Base-by-base conservation (phyloP, 2,888 invertebrate genomes). In the Hydrotaea diabolus region DNA sequence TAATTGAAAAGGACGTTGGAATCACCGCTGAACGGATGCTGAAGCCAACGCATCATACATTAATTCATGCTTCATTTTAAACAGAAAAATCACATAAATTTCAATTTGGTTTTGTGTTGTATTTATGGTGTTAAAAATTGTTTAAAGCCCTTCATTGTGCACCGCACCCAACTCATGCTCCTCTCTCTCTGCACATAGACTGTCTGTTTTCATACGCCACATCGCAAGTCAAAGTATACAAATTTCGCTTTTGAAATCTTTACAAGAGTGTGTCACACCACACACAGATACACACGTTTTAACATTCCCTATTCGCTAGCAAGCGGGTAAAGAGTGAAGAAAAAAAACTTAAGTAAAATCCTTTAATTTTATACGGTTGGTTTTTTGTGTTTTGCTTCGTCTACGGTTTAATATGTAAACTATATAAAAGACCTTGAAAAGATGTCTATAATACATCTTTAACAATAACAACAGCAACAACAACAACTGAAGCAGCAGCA, bases 371-470 rank as follows among this genome's bases (percentile, higher is more conserved):
- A 36, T 79, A 79, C 64, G 77, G 64, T 55, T 66, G 55, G 76
- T 78, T 81, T 49, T 77, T 36, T 4, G 11, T 21, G 2, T 36
- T 36, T 1, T 2, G 2, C 43, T 19, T 39, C 43, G 13, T 66
- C 49, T 81, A 85, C 81, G 76, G 76, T 82, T 85, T 79, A 76
- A 79, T 59, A 82, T 85, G 85, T 79, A 85, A 85, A 77, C 85
- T 62, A 82, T 85, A 85, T 82, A 85, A 85, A 82, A 82, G 82
- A 76, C 85, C 85, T 85, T 85, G 85, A 82, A 73, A 46, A 62
- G 17, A 76, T 17, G 72, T 19, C 17, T 19, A 66, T 36, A 69
- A 36, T 31, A 73, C 39, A 74, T 62, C 59, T 23, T 26, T 21
- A 72, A 36, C 69, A 76, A 66, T 69, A 78, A 46, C 66, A 73